Evolutionary conservation across 2,113 vertebrate species (phyloP).

Genomic region (Bungarus multicinctus): DNA sequence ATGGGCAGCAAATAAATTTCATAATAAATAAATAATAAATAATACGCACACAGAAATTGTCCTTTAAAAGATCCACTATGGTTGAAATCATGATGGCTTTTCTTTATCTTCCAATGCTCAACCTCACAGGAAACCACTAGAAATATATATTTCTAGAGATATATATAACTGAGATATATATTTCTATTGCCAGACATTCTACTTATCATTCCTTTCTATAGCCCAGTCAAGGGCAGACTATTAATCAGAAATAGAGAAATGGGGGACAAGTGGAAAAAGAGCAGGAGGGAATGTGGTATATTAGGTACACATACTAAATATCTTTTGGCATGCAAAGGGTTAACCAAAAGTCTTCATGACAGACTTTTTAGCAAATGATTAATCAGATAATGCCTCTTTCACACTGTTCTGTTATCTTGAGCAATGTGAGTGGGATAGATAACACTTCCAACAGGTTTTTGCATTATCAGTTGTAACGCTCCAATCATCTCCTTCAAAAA

Average conservation of each 20-base stretch:
- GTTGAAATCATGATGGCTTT: neutral
- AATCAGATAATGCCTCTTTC: neutral
- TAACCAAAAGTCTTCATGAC: neutral
- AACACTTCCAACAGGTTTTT: slow-evolving; percentile 1
- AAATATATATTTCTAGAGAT: neutral
- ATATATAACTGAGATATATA: neutral
- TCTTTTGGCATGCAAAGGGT: neutral
- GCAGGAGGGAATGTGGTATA: neutral
- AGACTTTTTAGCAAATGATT: neutral
- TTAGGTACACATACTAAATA: neutral
- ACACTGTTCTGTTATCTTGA: neutral
- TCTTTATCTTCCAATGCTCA: neutral
- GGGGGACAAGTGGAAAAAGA: neutral
- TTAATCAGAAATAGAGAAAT: neutral
- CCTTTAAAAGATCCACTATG: neutral
- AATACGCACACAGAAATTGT: neutral
- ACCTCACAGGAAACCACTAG: neutral
- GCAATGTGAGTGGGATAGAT: neutral
- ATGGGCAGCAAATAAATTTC: neutral
- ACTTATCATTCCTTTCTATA: neutral
- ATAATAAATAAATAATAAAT: neutral
- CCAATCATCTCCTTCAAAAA: neutral
- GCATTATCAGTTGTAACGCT: neutral
- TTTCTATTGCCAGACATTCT: neutral
- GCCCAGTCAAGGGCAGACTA: neutral